Base-by-base conservation (phyloP, 2,888 invertebrate species). In the Apamea epomidion region DNA sequence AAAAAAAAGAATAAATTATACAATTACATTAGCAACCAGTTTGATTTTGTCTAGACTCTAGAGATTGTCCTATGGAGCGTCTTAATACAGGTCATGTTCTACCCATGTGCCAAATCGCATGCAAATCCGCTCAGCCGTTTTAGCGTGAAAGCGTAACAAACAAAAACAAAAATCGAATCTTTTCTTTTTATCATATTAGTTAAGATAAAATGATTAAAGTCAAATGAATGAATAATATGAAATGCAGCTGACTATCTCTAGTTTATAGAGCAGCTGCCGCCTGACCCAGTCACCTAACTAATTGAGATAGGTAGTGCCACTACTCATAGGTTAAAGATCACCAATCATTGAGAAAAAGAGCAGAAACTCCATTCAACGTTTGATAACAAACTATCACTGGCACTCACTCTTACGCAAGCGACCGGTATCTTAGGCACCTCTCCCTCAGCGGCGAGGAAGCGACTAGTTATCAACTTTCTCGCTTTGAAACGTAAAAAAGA, bases 281-380 rank as follows among this genome's bases (percentile, higher is more conserved):
- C 29, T 74, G 81, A 85, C 62, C 69, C n/a, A 48, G 65, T 81
- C 58, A 82, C 68, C 64, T 16, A 58, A 81, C 51, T 72, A 62
- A 72, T 82, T 82, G 60, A 80, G 85, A 84, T 78, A 84, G 54
- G 54, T 72, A 58, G 16, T 12, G 37, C 7, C 25, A 51, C 32
- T 32, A 54, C 60, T 65, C 82, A 60, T 8, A 82, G 82, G 82
- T 86, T 65, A 83, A 60, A 83, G 86, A 71, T 86, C 82, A 85
- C 14, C 6, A 3, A 58, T 62, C 54, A 86, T 70, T 74, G 65
- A 82, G 45, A 74, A 83, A 83, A 83, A 82, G 70, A 86, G 60
- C 82, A 86, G 86, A 83, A 83, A 54, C 60, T 29, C 12, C 58
- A 42, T 42, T 65, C 83, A 69, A 73, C 45, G 12, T 32, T 64